phyloP scores from a whole-genome alignment of 2,113 vertebrate genomes.

The Spea multiplicata region DNA sequence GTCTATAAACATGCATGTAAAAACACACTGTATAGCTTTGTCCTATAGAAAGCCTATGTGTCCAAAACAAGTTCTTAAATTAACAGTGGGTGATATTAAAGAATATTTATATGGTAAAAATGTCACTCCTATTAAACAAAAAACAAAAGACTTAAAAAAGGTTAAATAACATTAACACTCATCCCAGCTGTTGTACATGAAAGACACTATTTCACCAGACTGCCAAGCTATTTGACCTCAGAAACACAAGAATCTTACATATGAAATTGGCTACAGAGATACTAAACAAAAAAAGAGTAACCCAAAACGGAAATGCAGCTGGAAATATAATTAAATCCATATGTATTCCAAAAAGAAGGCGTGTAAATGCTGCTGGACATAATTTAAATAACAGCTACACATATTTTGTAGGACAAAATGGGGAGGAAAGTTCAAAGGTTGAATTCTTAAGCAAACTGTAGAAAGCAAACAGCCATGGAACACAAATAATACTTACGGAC shows the following conservation, averaged over 20 bases:
- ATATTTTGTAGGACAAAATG: neutral
- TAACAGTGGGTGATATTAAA: too few relatives aligned
- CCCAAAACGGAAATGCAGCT: constrained; percentile 1
- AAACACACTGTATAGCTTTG: too few relatives aligned
- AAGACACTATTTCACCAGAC: neutral
- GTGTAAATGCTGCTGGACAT: neutral
- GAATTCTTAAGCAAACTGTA: neutral
- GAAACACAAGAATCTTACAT: constrained; percentile 3
- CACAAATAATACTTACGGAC: too few relatives aligned
- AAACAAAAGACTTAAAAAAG: neutral
- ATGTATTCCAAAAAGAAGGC: neutral
- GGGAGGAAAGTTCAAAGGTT: neutral
- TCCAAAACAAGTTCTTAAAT: too few relatives aligned
- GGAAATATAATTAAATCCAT: constrained; percentile 19
- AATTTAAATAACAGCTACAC: neutral
- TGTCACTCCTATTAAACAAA: too few relatives aligned
- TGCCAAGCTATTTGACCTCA: constrained; percentile 6
- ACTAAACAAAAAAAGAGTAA: constrained; percentile 4
- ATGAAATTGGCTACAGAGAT: neutral
- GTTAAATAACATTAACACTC: neutral
- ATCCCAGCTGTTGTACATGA: constrained; percentile 17
- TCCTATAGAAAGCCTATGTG: too few relatives aligned
- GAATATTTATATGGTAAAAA: too few relatives aligned
- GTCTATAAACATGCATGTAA: too few relatives aligned
- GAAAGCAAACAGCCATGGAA: too few relatives aligned